Percentiles rank a stretch among this genome's conserved stretches.
phyloP scores from a whole-genome alignment of 1,140 invertebrate species.

The Caerostris darwini region DNA sequence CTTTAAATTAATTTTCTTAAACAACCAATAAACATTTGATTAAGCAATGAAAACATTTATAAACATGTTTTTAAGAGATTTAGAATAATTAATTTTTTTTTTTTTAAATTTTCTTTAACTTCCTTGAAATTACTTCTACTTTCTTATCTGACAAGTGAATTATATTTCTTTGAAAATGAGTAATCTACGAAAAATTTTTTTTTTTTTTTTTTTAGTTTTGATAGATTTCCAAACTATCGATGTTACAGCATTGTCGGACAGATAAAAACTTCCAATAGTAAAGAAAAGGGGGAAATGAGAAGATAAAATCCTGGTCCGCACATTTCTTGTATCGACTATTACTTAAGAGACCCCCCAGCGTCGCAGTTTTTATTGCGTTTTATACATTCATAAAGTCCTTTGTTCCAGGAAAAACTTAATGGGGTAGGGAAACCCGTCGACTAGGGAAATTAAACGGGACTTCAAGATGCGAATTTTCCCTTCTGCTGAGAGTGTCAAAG shows the following conservation, averaged over 20 bases:
- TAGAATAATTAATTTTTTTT: no score
- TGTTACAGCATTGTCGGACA: neutral
- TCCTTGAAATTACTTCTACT: no score
- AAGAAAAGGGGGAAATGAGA: neutral
- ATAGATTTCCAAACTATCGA: slow-evolving; percentile 14
- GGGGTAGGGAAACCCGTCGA: slow-evolving; percentile 45
- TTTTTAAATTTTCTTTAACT: no score
- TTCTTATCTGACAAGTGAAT: neutral
- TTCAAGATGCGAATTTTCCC: slow-evolving; percentile 67
- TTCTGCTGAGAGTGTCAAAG: slow-evolving; percentile 66
- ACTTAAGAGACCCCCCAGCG: slow-evolving; percentile 57
- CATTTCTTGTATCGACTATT: slow-evolving; percentile 64
- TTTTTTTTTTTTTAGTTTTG: neutral
- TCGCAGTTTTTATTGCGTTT: slow-evolving; percentile 66
- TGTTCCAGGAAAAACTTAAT: slow-evolving; percentile 66
- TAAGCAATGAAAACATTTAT: no score
- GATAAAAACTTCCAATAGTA: slow-evolving; percentile 30
- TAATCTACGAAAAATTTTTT: no score
- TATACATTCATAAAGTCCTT: slow-evolving; percentile 72
- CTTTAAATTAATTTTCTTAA: no score
- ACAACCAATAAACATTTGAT: no score
- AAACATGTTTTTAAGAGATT: no score
- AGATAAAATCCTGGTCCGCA: slow-evolving; percentile 40
- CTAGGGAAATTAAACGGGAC: slow-evolving; percentile 73
- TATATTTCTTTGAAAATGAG: neutral